These are phyloP conservation scores for Protobothrops mucrosquamatus DNA, from an alignment of 2,113 vertebrate species.

Conservation along the genomic window DNA sequence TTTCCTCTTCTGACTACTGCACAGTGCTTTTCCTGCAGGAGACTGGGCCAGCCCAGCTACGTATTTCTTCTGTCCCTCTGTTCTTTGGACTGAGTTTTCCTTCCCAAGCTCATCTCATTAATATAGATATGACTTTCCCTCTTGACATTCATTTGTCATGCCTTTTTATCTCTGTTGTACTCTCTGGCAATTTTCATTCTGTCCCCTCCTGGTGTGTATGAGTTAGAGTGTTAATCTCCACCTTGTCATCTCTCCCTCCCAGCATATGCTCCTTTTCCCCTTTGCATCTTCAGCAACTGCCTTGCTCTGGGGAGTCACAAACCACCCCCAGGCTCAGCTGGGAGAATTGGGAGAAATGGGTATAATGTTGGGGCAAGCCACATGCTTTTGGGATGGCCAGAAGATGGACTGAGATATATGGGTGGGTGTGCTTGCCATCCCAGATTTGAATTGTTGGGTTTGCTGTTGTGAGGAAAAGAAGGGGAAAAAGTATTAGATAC, in stretches of 20 bases:
- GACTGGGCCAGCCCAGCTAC: too few species aligned
- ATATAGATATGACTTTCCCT: slow-evolving; percentile 11
- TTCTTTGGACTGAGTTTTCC: background rate
- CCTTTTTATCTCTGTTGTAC: slow-evolving; percentile 14
- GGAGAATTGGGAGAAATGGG: background rate
- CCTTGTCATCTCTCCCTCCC: background rate
- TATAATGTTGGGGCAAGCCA: background rate
- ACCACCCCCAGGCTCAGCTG: background rate
- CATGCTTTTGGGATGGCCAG: background rate
- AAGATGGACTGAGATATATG: background rate
- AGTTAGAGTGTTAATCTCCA: slow-evolving; percentile 23
- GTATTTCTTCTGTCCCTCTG: background rate
- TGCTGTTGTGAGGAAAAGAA: background rate
- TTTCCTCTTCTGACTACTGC: background rate
- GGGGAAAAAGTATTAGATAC: background rate
- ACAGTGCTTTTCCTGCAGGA: background rate
- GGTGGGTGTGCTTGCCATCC: background rate
- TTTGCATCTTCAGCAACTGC: background rate
- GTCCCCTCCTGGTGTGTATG: slow-evolving; percentile 5
- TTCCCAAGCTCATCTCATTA: slow-evolving; percentile 16
- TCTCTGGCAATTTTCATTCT: slow-evolving; percentile 10
- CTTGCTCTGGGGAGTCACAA: background rate
- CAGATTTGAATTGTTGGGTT: background rate
- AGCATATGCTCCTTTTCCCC: background rate
- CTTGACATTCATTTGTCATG: slow-evolving; percentile 21